phyloP scores from a whole-genome alignment of 2,888 invertebrate genomes.

The Oscheius sp. region DNA sequence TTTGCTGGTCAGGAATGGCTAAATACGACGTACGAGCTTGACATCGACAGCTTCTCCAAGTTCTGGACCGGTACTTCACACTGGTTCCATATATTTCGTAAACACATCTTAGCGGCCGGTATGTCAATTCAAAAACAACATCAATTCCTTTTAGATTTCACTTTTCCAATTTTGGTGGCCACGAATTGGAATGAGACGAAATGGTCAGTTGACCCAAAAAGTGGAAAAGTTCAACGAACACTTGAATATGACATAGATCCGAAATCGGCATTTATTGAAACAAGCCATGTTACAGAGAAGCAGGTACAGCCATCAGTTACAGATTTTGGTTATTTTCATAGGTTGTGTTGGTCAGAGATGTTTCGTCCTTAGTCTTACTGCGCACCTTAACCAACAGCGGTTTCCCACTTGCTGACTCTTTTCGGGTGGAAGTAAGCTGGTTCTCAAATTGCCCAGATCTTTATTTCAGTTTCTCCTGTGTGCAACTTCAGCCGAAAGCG shows the following conservation, averaged over 20 bases:
- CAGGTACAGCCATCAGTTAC: background rate
- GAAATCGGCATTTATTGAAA: constrained; percentile 7
- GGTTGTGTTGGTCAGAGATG: background rate
- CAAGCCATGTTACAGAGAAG: constrained; percentile 4
- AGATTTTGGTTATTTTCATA: background rate
- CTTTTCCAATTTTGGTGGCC: constrained; percentile 14
- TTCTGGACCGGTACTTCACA: constrained; percentile 8
- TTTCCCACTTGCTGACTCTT: constrained; percentile 17
- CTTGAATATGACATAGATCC: constrained; percentile 20
- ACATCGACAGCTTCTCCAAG: background rate
- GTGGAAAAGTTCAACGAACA: background rate
- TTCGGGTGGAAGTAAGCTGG: constrained; percentile 9
- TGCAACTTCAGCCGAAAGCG: background rate
- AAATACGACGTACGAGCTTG: constrained; percentile 2
- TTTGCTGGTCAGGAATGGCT: constrained; percentile 9
- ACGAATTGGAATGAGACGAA: constrained; percentile 10
- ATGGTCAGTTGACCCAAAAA: background rate
- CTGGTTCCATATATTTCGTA: constrained; percentile 9
- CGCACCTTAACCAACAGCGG: constrained; percentile 12
- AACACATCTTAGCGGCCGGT: background rate
- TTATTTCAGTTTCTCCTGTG: constrained; percentile 16
- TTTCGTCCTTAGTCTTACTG: background rate
- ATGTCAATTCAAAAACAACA: background rate
- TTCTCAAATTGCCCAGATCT: background rate
- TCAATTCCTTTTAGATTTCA: background rate